Evolutionary conservation across 2,113 vertebrate species (phyloP).

Genomic region (Pyrgilauda ruficollis): DNA sequence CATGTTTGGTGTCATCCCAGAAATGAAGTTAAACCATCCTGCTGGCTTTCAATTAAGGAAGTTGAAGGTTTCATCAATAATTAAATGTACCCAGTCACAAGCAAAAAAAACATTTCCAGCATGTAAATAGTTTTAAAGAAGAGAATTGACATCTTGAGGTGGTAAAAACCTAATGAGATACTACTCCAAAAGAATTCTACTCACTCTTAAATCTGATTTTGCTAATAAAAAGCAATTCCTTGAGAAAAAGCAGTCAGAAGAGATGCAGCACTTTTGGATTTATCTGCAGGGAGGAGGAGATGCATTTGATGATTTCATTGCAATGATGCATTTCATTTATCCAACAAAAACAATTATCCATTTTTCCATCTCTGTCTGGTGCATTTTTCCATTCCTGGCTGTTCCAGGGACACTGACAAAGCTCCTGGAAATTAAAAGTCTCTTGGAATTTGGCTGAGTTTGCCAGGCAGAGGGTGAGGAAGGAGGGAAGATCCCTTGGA

Average conservation of each 20-base stretch:
- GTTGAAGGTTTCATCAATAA: background rate
- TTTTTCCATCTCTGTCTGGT: background rate
- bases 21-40: background rate
- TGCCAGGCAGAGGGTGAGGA: background rate
- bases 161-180: background rate
- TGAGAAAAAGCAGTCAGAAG: background rate
- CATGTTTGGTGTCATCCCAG: background rate
- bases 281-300: background rate
- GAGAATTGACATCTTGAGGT: background rate
- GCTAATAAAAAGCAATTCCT: background rate
- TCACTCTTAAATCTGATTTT: background rate
- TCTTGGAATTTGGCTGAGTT: background rate
- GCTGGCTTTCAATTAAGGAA: background rate
- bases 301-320: background rate
- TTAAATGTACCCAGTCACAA: background rate
- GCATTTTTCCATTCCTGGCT: background rate
- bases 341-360: background rate
- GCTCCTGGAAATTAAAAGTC: background rate
- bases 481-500: background rate
- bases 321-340: fast-evolving
- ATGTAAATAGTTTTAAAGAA: background rate
- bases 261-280: background rate
- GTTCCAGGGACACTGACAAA: background rate
- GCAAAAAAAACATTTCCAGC: background rate
- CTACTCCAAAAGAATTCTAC: background rate